Evolutionary conservation across 2,113 vertebrate genomes (phyloP).

Genomic region (Rhegmatorhina hoffmannsi): DNA sequence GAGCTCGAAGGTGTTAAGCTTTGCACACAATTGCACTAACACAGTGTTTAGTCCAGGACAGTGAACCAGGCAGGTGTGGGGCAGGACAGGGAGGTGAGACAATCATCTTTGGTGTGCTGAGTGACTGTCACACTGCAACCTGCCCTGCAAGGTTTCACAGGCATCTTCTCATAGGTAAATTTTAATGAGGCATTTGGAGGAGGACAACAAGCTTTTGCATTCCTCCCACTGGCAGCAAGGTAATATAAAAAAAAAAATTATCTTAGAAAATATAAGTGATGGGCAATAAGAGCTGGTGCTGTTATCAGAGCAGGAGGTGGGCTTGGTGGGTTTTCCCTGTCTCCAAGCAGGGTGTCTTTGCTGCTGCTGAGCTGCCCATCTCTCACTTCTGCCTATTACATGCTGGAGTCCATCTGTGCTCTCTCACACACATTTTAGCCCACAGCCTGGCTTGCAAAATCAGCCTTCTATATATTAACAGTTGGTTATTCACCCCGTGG

Average conservation of each 20-base stretch:
- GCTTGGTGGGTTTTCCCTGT: not conserved
- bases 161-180: not conserved
- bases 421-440: not conserved
- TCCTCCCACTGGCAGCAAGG: not conserved
- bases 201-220: not conserved
- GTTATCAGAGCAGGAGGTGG: not conserved
- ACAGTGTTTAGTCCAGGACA: not conserved
- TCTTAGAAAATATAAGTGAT: not conserved
- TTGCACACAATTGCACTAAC: not conserved
- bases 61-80: not conserved
- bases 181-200: not conserved
- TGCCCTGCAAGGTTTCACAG: not conserved
- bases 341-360: not conserved
- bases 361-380: not conserved
- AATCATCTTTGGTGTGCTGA: not conserved
- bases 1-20: not conserved
- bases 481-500: rapidly evolving
- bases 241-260: not conserved
- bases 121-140: not conserved
- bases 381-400: not conserved
- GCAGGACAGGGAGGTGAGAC: not conserved
- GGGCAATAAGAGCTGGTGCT: not conserved
- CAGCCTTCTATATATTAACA: not conserved
- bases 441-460: not conserved
- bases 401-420: not conserved